Evolutionary conservation across 2,113 vertebrate genomes (phyloP), one percentile per base, ranked within the genome.

Genomic region (Microtus oregoni): DNA sequence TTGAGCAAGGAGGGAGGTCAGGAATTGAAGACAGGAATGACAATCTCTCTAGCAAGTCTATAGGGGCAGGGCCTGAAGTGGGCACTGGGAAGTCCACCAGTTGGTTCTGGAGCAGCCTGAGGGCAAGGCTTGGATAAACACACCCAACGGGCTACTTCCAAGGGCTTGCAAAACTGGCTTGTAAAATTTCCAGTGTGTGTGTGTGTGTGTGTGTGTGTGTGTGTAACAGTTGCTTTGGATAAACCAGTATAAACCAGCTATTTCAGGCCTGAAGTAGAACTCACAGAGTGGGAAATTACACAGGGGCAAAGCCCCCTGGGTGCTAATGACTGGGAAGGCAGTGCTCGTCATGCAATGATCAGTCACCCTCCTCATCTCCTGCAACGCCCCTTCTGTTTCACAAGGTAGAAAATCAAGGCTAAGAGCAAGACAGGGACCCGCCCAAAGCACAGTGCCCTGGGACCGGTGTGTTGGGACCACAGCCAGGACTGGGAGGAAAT

Each of bases 151-250:
- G 89, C 82, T 89, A 63, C 41, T 89, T 91, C 85, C 76, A 95
- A 95, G 47, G 81, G 20, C 90, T 91, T 55, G 44, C 55, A 77
- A 85, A 93, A 94, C 63, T 47, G 70, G 55, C 73, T 95, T 91
- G 90, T 55, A 83, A 89, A 96, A 88, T 90, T 83, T 68, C n/a
- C 75, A 78, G 30, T 26, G 22, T 61, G 52, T 14, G 19, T n/a
- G 32, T 35, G 19, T 79, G 50, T 55, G 32, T 81, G 26, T n/a
- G 32, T n/a, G 50, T 12, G 32, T 38, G 35, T 82, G 79, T 61
- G 52, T 63, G n/a, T n/a, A 90, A 86, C 78, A 73, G 35, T 61
- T 96, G 86, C 30, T 81, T 96, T 77, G 55, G 44, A 81, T 63
- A 76, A 58, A 38, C 19, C 32, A 44, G 85, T 38, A 9, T 1